Conservation (phyloP, 2,888 invertebrate species). For the Ypsolopha sequella region DNA sequence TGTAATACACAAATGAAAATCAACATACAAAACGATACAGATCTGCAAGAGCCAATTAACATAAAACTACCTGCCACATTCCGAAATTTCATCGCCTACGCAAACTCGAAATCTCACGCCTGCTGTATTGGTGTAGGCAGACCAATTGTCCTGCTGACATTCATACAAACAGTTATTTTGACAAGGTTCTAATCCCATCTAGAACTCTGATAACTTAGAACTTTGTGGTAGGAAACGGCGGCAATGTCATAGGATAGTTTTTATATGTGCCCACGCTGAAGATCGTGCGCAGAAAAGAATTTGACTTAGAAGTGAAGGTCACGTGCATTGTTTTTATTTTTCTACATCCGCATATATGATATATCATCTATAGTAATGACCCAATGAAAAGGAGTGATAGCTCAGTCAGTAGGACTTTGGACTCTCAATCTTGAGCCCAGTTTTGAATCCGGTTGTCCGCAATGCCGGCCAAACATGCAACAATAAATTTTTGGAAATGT, state of each 20-base stretch:
- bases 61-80: constrained; percentile 38
- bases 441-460: too few species aligned
- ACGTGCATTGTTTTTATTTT: constrained; percentile 55
- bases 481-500: too few species aligned
- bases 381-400: too few species aligned
- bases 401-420: too few species aligned
- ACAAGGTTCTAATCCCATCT: constrained; percentile 37
- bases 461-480: too few species aligned
- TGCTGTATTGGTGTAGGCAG: constrained; percentile 46
- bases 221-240: constrained; percentile 28
- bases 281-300: constrained; percentile 33
- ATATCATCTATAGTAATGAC: not conserved
- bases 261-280: constrained; percentile 57
- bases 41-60: constrained; percentile 22
- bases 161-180: constrained; percentile 22
- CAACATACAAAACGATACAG: constrained; percentile 3
- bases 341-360: constrained; percentile 1
- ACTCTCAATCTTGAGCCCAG: too few species aligned
- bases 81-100: constrained; percentile 60
- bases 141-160: constrained; percentile 61
- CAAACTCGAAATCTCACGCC: constrained; percentile 16
- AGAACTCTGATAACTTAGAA: constrained; percentile 19
- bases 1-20: not conserved
- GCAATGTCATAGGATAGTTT: constrained; percentile 69
- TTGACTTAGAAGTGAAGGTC: constrained; percentile 64